Evolutionary conservation across 2,113 vertebrate species (phyloP).

Genomic region (Mohoua ochrocephala): DNA sequence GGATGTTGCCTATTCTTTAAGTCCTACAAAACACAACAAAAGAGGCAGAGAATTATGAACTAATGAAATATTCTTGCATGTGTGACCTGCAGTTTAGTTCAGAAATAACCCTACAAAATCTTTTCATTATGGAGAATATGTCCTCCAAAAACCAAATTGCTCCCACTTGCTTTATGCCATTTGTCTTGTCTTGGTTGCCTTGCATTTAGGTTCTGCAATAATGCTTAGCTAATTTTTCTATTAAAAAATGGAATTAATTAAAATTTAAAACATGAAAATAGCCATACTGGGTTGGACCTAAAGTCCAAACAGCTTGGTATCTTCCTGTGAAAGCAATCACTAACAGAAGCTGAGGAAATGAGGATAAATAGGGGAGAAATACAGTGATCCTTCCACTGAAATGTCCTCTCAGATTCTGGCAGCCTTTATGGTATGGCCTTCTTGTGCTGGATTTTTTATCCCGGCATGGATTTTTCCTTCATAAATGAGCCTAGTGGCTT

Average conservation of each 20-base stretch:
- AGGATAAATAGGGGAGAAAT: neutral
- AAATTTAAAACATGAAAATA: neutral
- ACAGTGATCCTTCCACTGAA: neutral
- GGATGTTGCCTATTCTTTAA: neutral
- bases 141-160: neutral
- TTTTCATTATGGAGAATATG: neutral
- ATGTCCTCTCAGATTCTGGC: neutral
- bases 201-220: neutral
- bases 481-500: neutral
- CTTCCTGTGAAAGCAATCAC: neutral
- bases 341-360: neutral
- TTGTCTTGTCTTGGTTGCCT: neutral
- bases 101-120: neutral
- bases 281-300: neutral
- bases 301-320: neutral
- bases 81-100: neutral
- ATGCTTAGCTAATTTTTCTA: neutral
- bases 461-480: neutral
- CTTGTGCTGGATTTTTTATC: neutral
- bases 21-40: neutral
- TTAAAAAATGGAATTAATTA: neutral
- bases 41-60: neutral
- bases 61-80: neutral
- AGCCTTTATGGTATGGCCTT: neutral
- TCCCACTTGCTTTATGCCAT: neutral